Evolutionary conservation across 2,888 invertebrate genomes (phyloP).

Genomic region (Schrankia costaestrigalis): DNA sequence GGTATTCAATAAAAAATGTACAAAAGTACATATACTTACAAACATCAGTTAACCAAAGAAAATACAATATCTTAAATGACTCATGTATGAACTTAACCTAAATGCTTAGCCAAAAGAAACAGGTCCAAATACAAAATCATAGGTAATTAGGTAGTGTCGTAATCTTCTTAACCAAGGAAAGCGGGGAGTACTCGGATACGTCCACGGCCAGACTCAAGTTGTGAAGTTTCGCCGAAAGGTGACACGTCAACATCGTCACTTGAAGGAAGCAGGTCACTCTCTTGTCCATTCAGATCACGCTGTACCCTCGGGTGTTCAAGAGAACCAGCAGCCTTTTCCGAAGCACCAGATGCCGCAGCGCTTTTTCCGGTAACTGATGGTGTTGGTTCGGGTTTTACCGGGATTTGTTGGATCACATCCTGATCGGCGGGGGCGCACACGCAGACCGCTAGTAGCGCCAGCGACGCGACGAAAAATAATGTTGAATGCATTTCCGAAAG

Average conservation of each 20-base stretch:
- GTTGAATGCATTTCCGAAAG: constrained; percentile 68
- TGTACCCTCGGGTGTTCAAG: constrained; percentile 51
- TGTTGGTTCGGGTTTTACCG: constrained; percentile 63
- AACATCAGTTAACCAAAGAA: constrained; percentile 10
- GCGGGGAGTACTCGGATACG: constrained; percentile 70
- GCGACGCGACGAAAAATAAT: constrained; percentile 65
- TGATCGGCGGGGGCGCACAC: constrained; percentile 57
- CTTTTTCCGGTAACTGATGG: constrained; percentile 70
- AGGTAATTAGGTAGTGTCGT: too few species aligned
- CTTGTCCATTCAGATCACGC: constrained; percentile 57
- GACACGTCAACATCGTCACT: constrained; percentile 54
- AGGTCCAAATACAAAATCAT: too few species aligned
- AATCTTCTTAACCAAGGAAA: constrained; percentile 55
- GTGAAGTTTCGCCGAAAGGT: constrained; percentile 57
- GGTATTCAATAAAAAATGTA: constrained; percentile 15
- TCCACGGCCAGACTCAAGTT: constrained; percentile 55
- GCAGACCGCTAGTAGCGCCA: constrained; percentile 68
- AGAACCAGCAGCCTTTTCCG: constrained; percentile 60
- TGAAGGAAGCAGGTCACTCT: constrained; percentile 65
- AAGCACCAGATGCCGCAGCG: constrained; percentile 70
- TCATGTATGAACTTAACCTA: constrained; percentile 2
- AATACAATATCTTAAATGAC: constrained; percentile 4
- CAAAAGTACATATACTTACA: constrained; percentile 13
- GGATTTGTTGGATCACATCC: constrained; percentile 71
- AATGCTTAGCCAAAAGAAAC: not conserved